Evolutionary conservation across 2,113 vertebrate species (phyloP).

Genomic region (Caranx ignobilis): DNA sequence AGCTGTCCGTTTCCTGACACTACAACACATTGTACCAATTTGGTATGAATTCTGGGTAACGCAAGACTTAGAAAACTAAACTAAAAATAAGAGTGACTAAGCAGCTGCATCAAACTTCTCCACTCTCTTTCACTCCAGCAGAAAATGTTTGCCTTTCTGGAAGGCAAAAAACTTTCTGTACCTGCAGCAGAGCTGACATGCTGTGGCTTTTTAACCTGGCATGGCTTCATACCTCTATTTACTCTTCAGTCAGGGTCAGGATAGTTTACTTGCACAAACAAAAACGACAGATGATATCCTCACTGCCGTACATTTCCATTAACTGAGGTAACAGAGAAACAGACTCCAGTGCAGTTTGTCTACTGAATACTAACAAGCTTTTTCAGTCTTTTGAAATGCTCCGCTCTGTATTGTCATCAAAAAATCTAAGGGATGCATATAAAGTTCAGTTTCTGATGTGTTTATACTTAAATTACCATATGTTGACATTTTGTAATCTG

Average conservation of each 20-base stretch:
- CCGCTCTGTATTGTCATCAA: not conserved
- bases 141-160: not conserved
- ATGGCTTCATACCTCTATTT: not conserved
- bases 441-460: not conserved
- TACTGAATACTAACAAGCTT: not conserved
- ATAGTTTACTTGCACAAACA: not conserved
- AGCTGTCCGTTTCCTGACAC: not conserved
- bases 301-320: not conserved
- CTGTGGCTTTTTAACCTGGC: not conserved
- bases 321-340: not conserved
- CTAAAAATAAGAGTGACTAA: not conserved
- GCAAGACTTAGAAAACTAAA: not conserved
- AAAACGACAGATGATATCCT: not conserved
- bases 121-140: not conserved
- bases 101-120: not conserved
- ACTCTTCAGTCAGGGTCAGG: conserved; percentile 6
- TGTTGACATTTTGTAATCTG: not conserved
- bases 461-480: not conserved
- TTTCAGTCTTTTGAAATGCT: not conserved
- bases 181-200: not conserved
- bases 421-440: too few species aligned
- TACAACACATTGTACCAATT: not conserved
- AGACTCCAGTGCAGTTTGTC: not conserved
- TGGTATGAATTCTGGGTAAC: not conserved
- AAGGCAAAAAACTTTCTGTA: not conserved